Evolutionary conservation across 2,888 invertebrate species (phyloP).

Genomic region (Ecdyonurus torrentis): DNA sequence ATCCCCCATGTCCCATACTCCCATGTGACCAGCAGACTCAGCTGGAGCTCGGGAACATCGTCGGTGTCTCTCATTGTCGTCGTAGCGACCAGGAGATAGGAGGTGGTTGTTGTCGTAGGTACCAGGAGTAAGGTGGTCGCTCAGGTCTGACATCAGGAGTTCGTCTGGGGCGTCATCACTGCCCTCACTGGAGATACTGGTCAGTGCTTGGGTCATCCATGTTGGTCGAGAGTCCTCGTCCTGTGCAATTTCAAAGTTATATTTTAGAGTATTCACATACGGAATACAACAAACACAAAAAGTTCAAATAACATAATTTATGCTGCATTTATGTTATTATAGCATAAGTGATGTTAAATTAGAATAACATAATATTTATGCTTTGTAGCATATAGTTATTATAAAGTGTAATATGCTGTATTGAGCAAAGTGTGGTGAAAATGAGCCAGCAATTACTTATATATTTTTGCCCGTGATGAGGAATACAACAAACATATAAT

Average conservation of each 20-base stretch:
- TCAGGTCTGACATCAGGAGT: neutral
- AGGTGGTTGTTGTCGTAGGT: neutral
- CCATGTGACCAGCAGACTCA: constrained; percentile 1
- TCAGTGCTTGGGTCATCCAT: neutral
- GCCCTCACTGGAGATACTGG: constrained; percentile 5
- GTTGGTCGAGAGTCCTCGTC: neutral
- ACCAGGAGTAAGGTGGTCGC: neutral
- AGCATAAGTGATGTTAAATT: too few species aligned
- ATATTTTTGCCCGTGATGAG: too few species aligned
- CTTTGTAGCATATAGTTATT: too few species aligned
- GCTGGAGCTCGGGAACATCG: neutral
- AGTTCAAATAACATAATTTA: neutral
- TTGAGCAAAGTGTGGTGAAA: too few species aligned
- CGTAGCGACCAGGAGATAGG: neutral
- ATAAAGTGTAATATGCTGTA: too few species aligned
- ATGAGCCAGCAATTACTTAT: too few species aligned
- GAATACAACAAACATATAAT: too few species aligned
- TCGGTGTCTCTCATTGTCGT: neutral
- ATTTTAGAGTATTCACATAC: neutral
- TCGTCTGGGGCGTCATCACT: neutral
- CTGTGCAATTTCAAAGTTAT: neutral
- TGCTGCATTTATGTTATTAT: too few species aligned
- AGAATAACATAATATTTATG: too few species aligned
- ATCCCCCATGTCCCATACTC: constrained; percentile 11
- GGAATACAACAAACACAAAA: too few species aligned